A percentile compares a stretch with the other conserved stretches of the same genome.
phyloP scores from a whole-genome alignment of 2,113 vertebrate species.

The Coreoperca whiteheadi region DNA sequence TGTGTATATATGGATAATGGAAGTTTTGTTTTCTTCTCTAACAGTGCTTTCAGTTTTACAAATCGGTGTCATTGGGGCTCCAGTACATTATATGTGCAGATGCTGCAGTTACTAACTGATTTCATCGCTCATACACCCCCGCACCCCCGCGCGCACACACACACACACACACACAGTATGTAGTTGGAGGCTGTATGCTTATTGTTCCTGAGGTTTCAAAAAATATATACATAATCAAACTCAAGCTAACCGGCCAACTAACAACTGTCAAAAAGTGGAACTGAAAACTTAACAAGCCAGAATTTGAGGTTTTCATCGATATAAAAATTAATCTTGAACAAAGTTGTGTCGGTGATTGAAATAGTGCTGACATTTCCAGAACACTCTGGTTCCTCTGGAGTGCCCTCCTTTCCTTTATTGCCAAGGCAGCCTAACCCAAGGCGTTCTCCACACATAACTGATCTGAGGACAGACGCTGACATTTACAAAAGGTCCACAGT shows the following conservation, averaged over 20 bases:
- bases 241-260: background rate
- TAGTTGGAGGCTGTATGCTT: background rate
- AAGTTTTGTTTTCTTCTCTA: background rate
- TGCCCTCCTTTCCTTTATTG: slow-evolving; percentile 52
- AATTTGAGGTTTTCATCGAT: no score
- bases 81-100: background rate
- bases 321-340: background rate
- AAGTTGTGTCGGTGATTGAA: slow-evolving; percentile 53
- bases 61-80: background rate
- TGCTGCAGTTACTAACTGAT: background rate
- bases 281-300: background rate
- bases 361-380: slow-evolving; percentile 67
- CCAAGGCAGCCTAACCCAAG: slow-evolving; percentile 55
- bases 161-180: background rate
- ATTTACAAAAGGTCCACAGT: slow-evolving; percentile 74
- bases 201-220: background rate
- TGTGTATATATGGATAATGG: background rate
- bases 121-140: background rate
- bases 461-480: slow-evolving; percentile 74
- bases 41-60: background rate
- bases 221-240: background rate
- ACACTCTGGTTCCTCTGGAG: slow-evolving; percentile 43
- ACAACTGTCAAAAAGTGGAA: background rate
- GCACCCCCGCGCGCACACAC: background rate
- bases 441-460: slow-evolving; percentile 53